Base-by-base conservation (phyloP, 2,888 invertebrate species). In the Tenthredo amoena region DNA sequence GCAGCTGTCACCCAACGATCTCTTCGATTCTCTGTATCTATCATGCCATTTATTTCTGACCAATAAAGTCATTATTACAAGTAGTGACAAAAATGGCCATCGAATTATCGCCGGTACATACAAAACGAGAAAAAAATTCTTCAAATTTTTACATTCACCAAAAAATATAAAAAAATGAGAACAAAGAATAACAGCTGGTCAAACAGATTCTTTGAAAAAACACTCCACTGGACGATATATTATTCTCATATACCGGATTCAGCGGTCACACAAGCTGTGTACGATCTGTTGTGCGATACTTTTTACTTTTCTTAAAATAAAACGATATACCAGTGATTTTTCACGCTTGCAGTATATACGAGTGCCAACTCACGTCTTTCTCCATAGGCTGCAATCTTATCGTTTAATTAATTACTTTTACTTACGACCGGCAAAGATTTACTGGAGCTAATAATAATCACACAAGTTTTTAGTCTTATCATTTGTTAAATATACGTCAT, bases 1-100 rank as follows among this genome's bases (percentile, higher is more conserved):
- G 40, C 43, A 85, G 77, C 77, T 85, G 81, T 40, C 62, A 81
- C 65, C 40, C 81, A 34, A 81, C 21, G 81, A 81, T 58, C 65
- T 81, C 37, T 65, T 62, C 40, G 81, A 81, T 81, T 81, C 62
- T n/a, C 58, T 37, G n/a, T 37, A 15, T 34, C 71, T 5, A 18
- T 12, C 31, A 12, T 4, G 12, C 9, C 21, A 62, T 26, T 62
- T 26, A 62, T 62, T 26, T 71, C 71, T 37, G 71, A 21, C 26
- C 76, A 76, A 76, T 76, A 43, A 76, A 21, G n/a, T 43, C 47
- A 7, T 43, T 12, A 47, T 76, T 50, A 34, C 62, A 12, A 10
- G 26, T 10, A 12, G 26, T 21, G 26, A 55, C 7, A 26, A 26
- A 62, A 62, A 26, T 26, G 21, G 62, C 26, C 10, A 62, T 26